Conservation (phyloP, 2,113 vertebrate species). For the Vimba vimba region DNA sequence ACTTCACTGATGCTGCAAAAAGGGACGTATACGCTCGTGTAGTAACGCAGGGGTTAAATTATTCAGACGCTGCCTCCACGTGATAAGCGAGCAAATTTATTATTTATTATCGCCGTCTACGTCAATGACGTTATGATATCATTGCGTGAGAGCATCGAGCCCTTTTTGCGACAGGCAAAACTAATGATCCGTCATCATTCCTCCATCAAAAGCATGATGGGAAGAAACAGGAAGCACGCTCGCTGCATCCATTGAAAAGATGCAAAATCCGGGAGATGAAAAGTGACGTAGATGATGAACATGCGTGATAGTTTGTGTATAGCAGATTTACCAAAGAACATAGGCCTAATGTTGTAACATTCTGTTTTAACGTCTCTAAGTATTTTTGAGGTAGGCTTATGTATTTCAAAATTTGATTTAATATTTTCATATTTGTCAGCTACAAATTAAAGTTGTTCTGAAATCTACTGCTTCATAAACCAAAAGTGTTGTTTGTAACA, state of each 20-base stretch:
- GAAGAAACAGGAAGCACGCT: constrained; percentile 2
- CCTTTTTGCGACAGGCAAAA: constrained; percentile 14
- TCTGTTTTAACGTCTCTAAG: too few relatives aligned
- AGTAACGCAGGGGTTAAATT: constrained; percentile 42
- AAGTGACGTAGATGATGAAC: not conserved
- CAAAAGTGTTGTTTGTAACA: not conserved
- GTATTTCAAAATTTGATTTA: not conserved
- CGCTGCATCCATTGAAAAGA: not conserved
- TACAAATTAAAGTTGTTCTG: not conserved
- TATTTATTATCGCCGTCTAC: constrained; percentile 41
- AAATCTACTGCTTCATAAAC: not conserved
- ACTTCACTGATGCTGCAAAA: constrained; percentile 46
- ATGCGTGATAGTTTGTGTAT: too few relatives aligned
- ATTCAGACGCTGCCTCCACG: constrained; percentile 43
- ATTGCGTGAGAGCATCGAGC: constrained; percentile 5
- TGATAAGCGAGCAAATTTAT: constrained; percentile 34
- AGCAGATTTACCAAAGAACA: not conserved
- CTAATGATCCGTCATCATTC: not conserved
- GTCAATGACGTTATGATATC: constrained; percentile 46
- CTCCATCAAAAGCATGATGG: not conserved
- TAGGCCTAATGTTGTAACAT: not conserved
- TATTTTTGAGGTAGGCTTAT: not conserved
- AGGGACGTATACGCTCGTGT: not conserved
- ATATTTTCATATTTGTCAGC: not conserved
- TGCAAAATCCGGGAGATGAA: constrained; percentile 10